Evolutionary conservation across 1,140 invertebrate species (phyloP).

Genomic region (Stegodyphus dumicola): DNA sequence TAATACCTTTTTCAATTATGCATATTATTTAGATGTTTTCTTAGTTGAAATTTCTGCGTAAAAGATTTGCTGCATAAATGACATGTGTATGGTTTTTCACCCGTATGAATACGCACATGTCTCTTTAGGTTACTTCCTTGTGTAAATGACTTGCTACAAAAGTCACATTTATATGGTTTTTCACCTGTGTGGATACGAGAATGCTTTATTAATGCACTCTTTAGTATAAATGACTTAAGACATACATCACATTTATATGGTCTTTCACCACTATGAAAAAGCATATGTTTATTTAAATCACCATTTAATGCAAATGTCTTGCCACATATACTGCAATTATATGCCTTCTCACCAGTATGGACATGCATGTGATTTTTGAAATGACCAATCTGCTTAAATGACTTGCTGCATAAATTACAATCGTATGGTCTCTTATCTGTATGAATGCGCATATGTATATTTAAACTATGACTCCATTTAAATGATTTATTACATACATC

Average conservation of each 20-base stretch:
- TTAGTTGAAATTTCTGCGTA: neutral
- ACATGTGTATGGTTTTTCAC: neutral
- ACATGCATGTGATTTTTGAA: neutral
- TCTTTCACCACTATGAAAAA: neutral
- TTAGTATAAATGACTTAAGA: neutral
- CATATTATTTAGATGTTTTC: too few species aligned
- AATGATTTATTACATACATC: too few species aligned
- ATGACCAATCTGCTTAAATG: neutral
- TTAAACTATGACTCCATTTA: too few species aligned
- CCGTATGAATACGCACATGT: neutral
- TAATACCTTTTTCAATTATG: too few species aligned
- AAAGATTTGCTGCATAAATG: neutral
- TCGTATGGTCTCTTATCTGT: neutral
- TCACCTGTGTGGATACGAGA: neutral
- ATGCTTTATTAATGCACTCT: neutral
- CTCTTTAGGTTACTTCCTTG: neutral
- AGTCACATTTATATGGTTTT: neutral
- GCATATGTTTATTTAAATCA: neutral
- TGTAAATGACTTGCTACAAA: neutral
- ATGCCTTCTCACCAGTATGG: neutral
- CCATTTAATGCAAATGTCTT: neutral
- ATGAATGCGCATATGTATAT: too few species aligned
- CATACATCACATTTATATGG: neutral
- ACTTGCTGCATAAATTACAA: neutral
- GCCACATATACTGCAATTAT: neutral